Conservation (phyloP, 2,888 invertebrate species). For the Dendrolimus houi region DNA sequence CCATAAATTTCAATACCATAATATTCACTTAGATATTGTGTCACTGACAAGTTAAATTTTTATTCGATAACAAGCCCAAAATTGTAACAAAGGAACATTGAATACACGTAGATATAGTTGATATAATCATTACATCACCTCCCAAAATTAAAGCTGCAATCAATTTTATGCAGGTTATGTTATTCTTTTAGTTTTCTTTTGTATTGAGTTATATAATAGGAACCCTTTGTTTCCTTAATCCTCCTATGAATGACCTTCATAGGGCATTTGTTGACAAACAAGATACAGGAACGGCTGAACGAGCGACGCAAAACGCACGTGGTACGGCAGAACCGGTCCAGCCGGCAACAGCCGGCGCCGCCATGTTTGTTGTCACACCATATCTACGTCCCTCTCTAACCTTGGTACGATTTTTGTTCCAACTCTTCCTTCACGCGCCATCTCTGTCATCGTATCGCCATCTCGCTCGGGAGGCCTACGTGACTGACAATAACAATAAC, state of each 20-base stretch:
- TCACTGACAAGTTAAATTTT: too few species aligned
- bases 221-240: constrained; percentile 55
- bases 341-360: constrained; percentile 61
- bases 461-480: constrained; percentile 57
- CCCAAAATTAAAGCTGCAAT: constrained; percentile 11
- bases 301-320: constrained; percentile 58
- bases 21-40: too few species aligned
- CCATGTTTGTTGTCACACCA: constrained; percentile 75
- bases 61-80: too few species aligned
- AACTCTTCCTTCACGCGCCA: constrained; percentile 22
- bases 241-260: constrained; percentile 64
- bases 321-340: constrained; percentile 60
- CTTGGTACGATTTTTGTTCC: constrained; percentile 21
- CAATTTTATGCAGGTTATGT: constrained; percentile 7
- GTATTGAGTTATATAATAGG: constrained; percentile 36
- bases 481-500: constrained; percentile 69
- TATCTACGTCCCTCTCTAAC: constrained; percentile 40
- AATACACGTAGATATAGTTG: constrained; percentile 12
- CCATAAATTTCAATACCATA: too few species aligned
- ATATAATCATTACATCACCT: constrained; percentile 27
- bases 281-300: constrained; percentile 52
- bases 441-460: constrained; percentile 30
- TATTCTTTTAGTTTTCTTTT: constrained; percentile 14
- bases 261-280: constrained; percentile 74
- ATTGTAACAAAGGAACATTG: constrained; percentile 3